phyloP scores from a whole-genome alignment of 2,113 vertebrate species.

The Phalacrocorax carbo region DNA sequence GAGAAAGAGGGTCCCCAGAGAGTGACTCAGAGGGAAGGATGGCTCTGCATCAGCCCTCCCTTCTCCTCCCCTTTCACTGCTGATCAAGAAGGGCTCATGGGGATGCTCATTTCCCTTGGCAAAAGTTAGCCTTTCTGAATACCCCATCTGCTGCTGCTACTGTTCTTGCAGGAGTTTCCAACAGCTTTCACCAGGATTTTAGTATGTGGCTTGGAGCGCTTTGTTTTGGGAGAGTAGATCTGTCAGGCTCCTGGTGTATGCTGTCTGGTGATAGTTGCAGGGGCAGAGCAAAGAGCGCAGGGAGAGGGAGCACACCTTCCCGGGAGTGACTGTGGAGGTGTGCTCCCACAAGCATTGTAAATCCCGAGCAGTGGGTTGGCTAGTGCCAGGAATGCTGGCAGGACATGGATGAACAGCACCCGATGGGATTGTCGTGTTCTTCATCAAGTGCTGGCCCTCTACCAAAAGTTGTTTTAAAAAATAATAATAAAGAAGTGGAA shows the following conservation, averaged over 20 bases:
- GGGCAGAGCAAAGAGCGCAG: neutral
- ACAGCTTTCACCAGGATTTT: neutral
- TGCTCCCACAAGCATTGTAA: neutral
- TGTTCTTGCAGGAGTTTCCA: neutral
- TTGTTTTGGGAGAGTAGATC: neutral
- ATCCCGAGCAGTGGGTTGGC: neutral
- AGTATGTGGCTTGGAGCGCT: neutral
- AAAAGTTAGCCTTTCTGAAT: neutral
- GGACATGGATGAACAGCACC: neutral
- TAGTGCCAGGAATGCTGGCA: neutral
- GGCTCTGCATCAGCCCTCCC: neutral
- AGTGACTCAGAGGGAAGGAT: neutral
- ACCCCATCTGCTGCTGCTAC: neutral
- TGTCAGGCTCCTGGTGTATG: fast-evolving
- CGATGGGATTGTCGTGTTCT: neutral
- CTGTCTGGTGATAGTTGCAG: neutral
- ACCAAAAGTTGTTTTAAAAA: constrained; percentile 1
- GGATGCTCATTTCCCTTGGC: neutral
- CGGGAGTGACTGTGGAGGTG: fast-evolving
- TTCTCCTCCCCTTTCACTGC: neutral
- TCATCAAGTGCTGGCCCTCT: neutral
- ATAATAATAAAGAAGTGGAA: neutral
- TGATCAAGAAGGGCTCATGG: neutral
- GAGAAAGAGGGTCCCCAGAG: neutral
- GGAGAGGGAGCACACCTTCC: neutral